phyloP scores from a whole-genome alignment of 2,113 vertebrate genomes.

The Nicator chloris region DNA sequence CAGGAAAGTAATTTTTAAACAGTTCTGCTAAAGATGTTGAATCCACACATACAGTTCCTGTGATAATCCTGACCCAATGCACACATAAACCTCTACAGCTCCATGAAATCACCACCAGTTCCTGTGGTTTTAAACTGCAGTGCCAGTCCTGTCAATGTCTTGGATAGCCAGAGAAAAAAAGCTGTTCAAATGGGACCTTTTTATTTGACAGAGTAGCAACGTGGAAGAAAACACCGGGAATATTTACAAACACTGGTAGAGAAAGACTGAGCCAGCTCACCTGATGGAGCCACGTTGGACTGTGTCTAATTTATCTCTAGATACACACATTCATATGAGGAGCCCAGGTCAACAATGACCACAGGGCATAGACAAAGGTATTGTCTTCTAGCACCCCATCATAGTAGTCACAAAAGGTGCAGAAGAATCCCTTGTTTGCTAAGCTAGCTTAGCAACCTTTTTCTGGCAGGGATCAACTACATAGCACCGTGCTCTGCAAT shows the following conservation, averaged over 20 bases:
- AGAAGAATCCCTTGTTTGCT: neutral
- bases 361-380: neutral
- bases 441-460: neutral
- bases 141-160: neutral
- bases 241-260: neutral
- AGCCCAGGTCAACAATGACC: neutral
- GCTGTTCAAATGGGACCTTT: neutral
- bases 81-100: neutral
- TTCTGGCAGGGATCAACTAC: neutral
- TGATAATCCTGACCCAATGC: neutral
- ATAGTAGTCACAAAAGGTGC: neutral
- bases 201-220: neutral
- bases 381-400: neutral
- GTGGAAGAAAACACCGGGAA: neutral
- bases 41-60: neutral
- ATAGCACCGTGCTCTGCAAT: rapidly evolving
- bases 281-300: neutral
- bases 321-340: neutral
- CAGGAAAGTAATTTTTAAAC: neutral
- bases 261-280: neutral
- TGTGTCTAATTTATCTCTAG: neutral
- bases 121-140: neutral
- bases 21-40: neutral
- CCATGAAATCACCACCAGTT: neutral
- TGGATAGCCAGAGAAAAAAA: neutral